Base-by-base conservation (phyloP, 2,113 vertebrate genomes). In the Thunnus maccoyii region DNA sequence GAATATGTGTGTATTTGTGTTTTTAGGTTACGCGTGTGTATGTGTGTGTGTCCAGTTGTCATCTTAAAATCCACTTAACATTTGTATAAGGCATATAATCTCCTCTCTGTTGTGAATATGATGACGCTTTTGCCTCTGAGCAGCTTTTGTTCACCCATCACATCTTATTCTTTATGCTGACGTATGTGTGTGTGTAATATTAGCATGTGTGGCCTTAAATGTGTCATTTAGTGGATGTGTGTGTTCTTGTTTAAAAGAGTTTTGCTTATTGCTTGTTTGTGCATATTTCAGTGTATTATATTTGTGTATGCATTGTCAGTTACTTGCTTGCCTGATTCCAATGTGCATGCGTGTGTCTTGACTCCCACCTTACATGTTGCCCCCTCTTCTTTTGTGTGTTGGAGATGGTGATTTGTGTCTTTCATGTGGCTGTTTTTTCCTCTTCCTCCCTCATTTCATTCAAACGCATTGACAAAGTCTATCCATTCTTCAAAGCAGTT, bases 401-500 rank as follows among this genome's bases (percentile, higher is more conserved):
- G 25, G 27, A 72, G 46, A 61, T 14, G 25, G 27, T 72, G 46
- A 61, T 80, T 83, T 72, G 64, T 27, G 17, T 79, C 60, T 69
- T 68, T 72, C 61, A 11, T 64, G n/a, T 7, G 13, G 18, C 27
- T 41, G n/a, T 1, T 32, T 58, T 30, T 60, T 4, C 12, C 13
- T 51, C 57, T 68, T 54, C 54, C 15, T 47, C 36, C 60, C n/a
- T 83, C 77, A 14, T 82, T 76, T 30, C 70, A 60, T 83, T 85
- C 47, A 41, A 74, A 57, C 68, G 54, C 7, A 4, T 63, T 77
- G 84, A 80, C 65, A 82, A 72, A 80, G 82, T 86, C 65, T 46
- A 66, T 72, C 57, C 20, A 58, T 87, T 72, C 57, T 70, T 51
- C 15, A 0, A n/a, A 22, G 64, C 62, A 0, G 0, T 11, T 12